Evolutionary conservation across 2,888 invertebrate genomes (phyloP).

Genomic region (Keiferia lycopersicella): DNA sequence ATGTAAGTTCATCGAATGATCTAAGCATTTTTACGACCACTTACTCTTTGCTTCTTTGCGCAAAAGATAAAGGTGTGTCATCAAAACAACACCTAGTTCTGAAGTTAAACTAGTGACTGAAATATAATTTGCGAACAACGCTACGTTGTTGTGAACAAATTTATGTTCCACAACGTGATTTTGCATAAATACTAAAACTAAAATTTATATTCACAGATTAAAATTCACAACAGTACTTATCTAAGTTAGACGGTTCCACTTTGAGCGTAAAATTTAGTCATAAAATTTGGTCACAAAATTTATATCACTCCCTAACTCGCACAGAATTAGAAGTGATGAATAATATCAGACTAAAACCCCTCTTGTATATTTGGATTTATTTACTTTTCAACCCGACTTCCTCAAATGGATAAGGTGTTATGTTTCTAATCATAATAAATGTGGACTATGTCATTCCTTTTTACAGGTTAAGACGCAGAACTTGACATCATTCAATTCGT

Average conservation of each 20-base stretch:
- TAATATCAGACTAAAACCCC: neutral
- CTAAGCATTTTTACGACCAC: no score
- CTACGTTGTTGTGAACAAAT: neutral
- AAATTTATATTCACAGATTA: constrained; percentile 12
- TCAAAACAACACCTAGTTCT: neutral
- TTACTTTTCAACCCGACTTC: no score
- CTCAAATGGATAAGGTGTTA: no score
- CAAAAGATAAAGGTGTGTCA: neutral
- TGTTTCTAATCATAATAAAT: no score
- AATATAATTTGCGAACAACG: neutral
- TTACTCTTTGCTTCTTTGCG: no score
- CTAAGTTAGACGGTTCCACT: neutral
- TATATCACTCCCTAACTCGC: neutral
- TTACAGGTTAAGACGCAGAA: no score
- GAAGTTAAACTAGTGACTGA: neutral
- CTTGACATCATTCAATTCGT: no score
- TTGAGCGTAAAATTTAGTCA: neutral
- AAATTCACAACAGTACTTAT: constrained; percentile 13
- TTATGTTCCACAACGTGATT: neutral
- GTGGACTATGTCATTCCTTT: no score
- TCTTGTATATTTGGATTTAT: neutral
- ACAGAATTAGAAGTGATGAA: neutral
- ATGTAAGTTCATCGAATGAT: no score
- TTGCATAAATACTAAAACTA: constrained; percentile 13
- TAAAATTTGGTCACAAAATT: constrained; percentile 4